A percentile compares a stretch with the other conserved stretches of the same genome.
phyloP scores from a whole-genome alignment of 2,797 vertebrate genomes.

The Rhinichthys osculus region DNA sequence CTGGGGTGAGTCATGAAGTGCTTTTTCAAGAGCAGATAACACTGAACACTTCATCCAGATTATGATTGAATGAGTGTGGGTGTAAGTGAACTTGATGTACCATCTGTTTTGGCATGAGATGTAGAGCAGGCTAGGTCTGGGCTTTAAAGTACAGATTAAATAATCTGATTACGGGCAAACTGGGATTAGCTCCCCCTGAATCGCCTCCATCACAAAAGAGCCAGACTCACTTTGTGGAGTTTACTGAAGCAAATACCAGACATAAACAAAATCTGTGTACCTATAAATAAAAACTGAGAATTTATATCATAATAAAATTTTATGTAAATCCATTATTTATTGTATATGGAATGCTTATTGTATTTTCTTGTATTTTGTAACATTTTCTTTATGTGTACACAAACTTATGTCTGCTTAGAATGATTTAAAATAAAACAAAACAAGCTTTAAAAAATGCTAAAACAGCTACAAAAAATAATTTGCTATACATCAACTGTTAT shows the following conservation, averaged over 20 bases:
- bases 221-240: not conserved
- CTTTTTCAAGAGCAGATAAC: slow-evolving; percentile 26
- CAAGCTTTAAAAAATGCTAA: no score
- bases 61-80: slow-evolving; percentile 15
- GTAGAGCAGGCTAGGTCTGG: slow-evolving; percentile 35
- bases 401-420: not conserved
- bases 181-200: slow-evolving; percentile 47
- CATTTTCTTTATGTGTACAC: not conserved
- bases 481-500: not conserved
- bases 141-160: slow-evolving; percentile 47
- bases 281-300: not conserved
- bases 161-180: slow-evolving; percentile 57
- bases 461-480: not conserved
- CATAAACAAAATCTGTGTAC: not conserved
- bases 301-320: not conserved
- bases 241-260: not conserved
- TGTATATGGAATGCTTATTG: not conserved
- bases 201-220: slow-evolving; percentile 6
- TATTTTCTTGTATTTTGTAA: no score
- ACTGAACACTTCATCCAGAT: slow-evolving; percentile 22
- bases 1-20: not conserved
- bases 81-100: slow-evolving; percentile 29
- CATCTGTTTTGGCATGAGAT: slow-evolving; percentile 42
- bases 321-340: not conserved
- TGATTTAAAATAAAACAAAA: not conserved